Evolutionary conservation across 2,113 vertebrate genomes (phyloP).

Genomic region (Menura novaehollandiae): DNA sequence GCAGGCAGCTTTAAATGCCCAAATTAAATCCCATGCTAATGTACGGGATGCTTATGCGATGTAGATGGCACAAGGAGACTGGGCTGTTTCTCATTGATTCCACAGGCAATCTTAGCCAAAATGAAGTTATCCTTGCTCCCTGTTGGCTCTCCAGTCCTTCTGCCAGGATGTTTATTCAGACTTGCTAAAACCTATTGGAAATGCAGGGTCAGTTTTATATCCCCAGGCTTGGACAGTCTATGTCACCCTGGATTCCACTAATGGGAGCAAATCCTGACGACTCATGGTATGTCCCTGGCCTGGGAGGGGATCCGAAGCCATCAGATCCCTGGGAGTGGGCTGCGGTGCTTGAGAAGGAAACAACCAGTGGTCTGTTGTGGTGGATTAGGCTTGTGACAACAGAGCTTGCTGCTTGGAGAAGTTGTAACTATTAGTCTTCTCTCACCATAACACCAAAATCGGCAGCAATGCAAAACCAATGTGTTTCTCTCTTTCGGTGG

Average conservation of each 20-base stretch:
- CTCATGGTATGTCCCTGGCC: neutral
- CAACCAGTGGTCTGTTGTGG: neutral
- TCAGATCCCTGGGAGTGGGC: accelerated
- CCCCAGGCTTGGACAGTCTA: neutral
- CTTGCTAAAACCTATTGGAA: neutral
- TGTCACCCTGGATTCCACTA: neutral
- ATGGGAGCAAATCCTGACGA: neutral
- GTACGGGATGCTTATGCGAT: accelerated
- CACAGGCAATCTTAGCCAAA: neutral
- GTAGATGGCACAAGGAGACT: accelerated
- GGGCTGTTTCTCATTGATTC: neutral
- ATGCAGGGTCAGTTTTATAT: neutral
- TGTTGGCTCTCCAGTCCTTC: neutral
- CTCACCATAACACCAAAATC: neutral
- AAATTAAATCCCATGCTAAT: neutral
- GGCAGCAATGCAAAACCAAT: neutral
- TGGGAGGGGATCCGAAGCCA: neutral
- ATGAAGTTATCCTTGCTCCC: neutral
- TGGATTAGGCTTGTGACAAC: neutral
- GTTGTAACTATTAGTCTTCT: neutral
- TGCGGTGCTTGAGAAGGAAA: neutral
- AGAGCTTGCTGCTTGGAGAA: neutral
- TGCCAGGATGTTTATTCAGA: neutral
- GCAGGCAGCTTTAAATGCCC: neutral
- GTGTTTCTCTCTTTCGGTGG: neutral